Conservation (phyloP, 2,113 vertebrate genomes). For the Origma solitaria region DNA sequence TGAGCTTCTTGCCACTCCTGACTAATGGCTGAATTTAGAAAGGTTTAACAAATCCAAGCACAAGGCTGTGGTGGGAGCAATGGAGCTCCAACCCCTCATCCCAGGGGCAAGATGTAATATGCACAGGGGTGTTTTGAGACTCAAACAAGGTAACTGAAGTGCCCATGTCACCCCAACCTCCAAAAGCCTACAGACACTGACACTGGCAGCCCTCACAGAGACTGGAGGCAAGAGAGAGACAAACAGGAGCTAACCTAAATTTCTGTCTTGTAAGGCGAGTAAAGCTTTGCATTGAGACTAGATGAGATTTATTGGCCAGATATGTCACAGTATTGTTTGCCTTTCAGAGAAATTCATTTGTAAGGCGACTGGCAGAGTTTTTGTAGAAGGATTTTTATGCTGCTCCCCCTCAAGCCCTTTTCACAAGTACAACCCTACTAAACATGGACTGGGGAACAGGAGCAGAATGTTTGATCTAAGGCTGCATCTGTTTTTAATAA, state of each 20-base stretch:
- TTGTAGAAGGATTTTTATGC: neutral
- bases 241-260: neutral
- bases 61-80: neutral
- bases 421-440: neutral
- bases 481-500: neutral
- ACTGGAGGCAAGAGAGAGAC: neutral
- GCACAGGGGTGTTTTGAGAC: neutral
- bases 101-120: neutral
- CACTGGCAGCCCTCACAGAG: neutral
- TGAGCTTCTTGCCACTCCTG: neutral
- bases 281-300: neutral
- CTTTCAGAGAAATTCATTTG: neutral
- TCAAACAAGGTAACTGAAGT: neutral
- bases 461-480: neutral
- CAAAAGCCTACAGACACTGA: rapidly evolving
- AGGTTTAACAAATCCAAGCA: neutral
- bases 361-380: neutral
- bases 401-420: neutral
- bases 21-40: neutral
- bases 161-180: neutral
- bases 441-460: neutral
- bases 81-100: neutral
- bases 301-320: neutral
- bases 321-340: neutral
- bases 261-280: neutral